Evolutionary conservation across 2,888 invertebrate species (phyloP).

Genomic region (Sepiola atlantica): DNA sequence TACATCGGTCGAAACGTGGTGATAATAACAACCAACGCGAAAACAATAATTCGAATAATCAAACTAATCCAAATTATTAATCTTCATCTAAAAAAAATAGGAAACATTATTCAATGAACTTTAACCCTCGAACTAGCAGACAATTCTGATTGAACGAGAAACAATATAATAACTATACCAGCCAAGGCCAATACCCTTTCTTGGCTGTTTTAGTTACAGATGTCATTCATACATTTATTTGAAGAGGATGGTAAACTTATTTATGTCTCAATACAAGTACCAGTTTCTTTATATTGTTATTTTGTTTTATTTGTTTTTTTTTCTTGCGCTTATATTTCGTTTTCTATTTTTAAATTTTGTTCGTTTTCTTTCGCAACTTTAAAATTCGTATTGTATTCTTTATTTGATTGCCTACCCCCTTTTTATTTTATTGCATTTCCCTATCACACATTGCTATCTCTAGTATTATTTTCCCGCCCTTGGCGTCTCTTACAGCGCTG

Average conservation of each 20-base stretch:
- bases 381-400: slow-evolving; percentile 18
- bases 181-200: neutral
- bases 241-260: neutral
- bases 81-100: too few relatives aligned
- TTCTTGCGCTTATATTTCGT: neutral
- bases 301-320: neutral
- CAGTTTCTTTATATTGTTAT: neutral
- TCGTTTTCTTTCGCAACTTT: neutral
- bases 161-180: neutral
- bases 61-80: too few relatives aligned
- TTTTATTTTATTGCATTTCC: neutral
- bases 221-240: neutral
- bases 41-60: too few relatives aligned
- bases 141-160: neutral
- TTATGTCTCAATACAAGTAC: neutral
- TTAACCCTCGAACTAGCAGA: too few relatives aligned
- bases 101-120: too few relatives aligned
- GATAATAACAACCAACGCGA: too few relatives aligned
- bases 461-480: neutral
- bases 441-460: slow-evolving; percentile 6
- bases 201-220: neutral
- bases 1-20: too few relatives aligned
- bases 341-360: neutral
- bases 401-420: slow-evolving; percentile 1
- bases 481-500: neutral